phyloP scores from a whole-genome alignment of 2,113 vertebrate genomes.

The Gasterosteus aculeatus region DNA sequence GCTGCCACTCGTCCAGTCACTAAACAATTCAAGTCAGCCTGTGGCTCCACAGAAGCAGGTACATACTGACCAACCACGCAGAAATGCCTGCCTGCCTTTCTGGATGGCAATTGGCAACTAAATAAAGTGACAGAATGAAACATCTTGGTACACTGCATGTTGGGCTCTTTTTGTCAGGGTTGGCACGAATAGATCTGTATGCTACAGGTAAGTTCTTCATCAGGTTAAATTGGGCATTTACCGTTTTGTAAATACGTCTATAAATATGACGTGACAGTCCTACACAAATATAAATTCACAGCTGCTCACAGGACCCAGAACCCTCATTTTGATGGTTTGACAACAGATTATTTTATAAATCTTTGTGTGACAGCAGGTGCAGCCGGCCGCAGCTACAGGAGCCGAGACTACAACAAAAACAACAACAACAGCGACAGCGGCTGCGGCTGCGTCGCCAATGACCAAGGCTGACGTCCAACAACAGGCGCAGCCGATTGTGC shows the following conservation, averaged over 20 bases:
- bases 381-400: slow-evolving; percentile 51
- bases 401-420: slow-evolving; percentile 33
- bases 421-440: slow-evolving; percentile 24
- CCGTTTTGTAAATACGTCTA: background rate
- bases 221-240: background rate
- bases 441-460: slow-evolving; percentile 45
- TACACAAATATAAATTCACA: background rate
- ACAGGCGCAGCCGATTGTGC: slow-evolving; percentile 53
- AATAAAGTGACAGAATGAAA: background rate
- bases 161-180: background rate
- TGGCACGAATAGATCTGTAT: background rate
- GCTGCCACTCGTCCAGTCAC: slow-evolving; percentile 61
- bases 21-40: slow-evolving; percentile 56
- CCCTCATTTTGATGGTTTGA: background rate
- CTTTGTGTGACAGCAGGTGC: slow-evolving; percentile 54
- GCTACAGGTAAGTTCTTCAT: background rate
- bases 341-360: slow-evolving; percentile 11
- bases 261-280: background rate
- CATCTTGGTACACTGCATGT: background rate
- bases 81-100: background rate
- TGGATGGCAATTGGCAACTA: background rate
- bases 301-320: background rate
- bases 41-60: slow-evolving; percentile 75
- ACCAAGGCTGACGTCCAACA: slow-evolving; percentile 58
- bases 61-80: background rate